Evolutionary conservation across 23 tunicate genomes (phyloP).

Genomic region (Trididemnum clinides): DNA sequence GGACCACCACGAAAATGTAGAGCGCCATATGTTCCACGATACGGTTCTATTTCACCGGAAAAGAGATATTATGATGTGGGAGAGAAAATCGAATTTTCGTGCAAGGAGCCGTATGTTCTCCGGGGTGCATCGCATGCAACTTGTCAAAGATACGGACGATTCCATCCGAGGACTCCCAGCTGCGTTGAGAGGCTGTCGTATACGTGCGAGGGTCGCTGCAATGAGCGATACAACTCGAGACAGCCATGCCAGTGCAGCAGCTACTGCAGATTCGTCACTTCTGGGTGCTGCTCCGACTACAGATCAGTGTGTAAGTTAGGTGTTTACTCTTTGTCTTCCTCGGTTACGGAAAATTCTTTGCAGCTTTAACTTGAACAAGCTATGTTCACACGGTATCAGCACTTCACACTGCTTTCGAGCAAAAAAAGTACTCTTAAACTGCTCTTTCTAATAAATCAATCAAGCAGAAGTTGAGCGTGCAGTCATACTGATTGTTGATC

Average conservation of each 20-base stretch:
- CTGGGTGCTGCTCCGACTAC: slow-evolving; percentile 5
- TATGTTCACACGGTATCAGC: no score
- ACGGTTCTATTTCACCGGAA: not conserved
- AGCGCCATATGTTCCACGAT: not conserved
- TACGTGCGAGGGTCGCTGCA: not conserved
- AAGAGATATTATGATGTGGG: not conserved
- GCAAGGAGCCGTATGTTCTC: not conserved
- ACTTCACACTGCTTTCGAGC: no score
- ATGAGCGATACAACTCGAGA: not conserved
- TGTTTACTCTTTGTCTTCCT: no score
- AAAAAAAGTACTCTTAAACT: no score
- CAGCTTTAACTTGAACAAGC: no score
- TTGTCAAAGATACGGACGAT: not conserved
- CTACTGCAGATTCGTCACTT: not conserved
- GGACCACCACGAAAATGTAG: not conserved
- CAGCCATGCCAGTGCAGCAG: not conserved
- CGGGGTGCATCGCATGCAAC: not conserved
- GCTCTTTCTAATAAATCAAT: no score
- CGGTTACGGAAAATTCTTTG: no score
- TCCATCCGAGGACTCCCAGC: not conserved
- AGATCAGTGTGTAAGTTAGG: no score
- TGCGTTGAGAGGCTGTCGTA: not conserved
- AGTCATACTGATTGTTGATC: no score
- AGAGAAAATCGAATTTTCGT: not conserved
- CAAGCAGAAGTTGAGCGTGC: no score